A percentile compares a stretch with the other conserved stretches of the same genome.
Evolutionary conservation across 2,113 vertebrate species (phyloP).

Genomic region (Salvelinus namaycush): DNA sequence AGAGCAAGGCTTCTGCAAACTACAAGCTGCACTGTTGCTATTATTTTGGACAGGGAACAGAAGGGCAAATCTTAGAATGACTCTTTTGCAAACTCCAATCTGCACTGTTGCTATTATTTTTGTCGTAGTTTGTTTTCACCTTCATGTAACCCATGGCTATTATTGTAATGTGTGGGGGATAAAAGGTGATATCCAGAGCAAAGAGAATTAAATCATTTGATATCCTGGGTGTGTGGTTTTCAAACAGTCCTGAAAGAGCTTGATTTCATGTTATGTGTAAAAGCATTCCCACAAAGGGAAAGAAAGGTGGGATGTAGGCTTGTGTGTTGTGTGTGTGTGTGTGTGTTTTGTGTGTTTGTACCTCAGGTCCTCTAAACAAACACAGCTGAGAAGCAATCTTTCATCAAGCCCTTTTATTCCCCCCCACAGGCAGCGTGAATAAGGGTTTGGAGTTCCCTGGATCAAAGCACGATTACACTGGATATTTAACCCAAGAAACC

Average conservation of each 20-base stretch:
- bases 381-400: background rate
- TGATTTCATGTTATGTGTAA: conserved; percentile 21
- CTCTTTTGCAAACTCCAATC: too few relatives aligned
- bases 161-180: too few relatives aligned
- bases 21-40: too few relatives aligned
- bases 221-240: background rate
- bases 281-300: background rate
- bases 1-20: too few relatives aligned
- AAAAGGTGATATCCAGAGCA: too few relatives aligned
- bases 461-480: background rate
- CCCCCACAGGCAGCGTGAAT: background rate
- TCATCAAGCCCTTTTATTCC: background rate
- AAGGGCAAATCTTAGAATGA: too few relatives aligned
- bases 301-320: background rate
- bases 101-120: too few relatives aligned
- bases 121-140: too few relatives aligned
- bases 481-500: background rate
- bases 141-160: too few relatives aligned
- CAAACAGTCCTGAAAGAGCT: background rate
- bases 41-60: too few relatives aligned
- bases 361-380: background rate
- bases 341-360: background rate
- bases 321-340: conserved; percentile 8
- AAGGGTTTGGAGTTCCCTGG: background rate
- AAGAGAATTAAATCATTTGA: too few relatives aligned